phyloP scores from a whole-genome alignment of 2,113 vertebrate genomes.

The Pao palembangensis region DNA sequence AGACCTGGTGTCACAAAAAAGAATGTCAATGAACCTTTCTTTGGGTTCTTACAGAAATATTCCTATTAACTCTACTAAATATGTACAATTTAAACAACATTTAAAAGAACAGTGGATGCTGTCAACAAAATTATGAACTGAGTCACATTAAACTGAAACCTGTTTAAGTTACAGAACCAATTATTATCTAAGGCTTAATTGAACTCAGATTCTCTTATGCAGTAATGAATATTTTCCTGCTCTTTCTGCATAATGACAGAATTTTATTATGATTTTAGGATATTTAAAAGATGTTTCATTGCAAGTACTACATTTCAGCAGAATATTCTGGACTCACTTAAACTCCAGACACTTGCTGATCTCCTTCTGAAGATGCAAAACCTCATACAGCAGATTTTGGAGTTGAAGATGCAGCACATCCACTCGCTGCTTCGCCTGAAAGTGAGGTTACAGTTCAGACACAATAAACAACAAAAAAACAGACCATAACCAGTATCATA shows the following conservation, averaged over 20 bases:
- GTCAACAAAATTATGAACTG: too few species aligned
- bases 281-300: too few species aligned
- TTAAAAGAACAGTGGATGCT: too few species aligned
- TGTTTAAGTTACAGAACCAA: too few species aligned
- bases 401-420: conserved; percentile 95
- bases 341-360: conserved; percentile 98
- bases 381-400: conserved; percentile 96
- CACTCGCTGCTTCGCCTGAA: conserved; percentile 91
- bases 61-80: background rate
- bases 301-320: background rate
- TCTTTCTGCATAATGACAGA: background rate
- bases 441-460: background rate
- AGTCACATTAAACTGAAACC: too few species aligned
- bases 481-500: too few species aligned
- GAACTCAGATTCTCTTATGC: background rate
- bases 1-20: conserved; percentile 74
- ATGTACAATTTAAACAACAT: too few species aligned
- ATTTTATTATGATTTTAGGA: background rate
- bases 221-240: background rate
- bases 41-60: background rate
- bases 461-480: background rate
- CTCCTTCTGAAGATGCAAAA: conserved; percentile 98
- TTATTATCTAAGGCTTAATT: too few species aligned
- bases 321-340: conserved; percentile 80
- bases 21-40: background rate